Base-by-base conservation (phyloP, 2,888 invertebrate genomes). In the Erebia epiphron region DNA sequence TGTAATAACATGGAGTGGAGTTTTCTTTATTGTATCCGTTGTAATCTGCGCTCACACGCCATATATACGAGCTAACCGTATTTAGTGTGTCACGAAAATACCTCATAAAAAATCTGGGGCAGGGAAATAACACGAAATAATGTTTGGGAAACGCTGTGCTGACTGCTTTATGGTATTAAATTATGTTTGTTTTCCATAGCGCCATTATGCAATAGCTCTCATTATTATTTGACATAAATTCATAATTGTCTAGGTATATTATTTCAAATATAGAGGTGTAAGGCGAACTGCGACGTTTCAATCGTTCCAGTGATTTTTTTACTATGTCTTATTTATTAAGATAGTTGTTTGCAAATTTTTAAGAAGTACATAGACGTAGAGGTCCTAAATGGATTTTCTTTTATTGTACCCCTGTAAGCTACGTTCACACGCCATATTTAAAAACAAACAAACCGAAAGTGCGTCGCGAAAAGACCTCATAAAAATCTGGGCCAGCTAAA, bases 181-280 rank as follows among this genome's bases (percentile, higher is more conserved):
- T 72, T 58, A 50, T 57, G 43, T 65, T n/a, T n/a, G n/a, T n/a
- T 70, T 69, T 73, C 74, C 76, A 73, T 71, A 70, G 69, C 65
- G 68, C 68, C 62, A 64, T 70, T 77, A 74, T 73, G 67, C 74
- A 77, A 78, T 70, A 69, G 41, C 56, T 18, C 68, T 75, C 71
- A 75, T 76, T 78, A 78, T 76, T 74, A 72, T 72, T 70, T 75
- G 78, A 76, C 77, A 78, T 70, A 72, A 73, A 76, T 76, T 73
- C 70, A 43, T 68, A 72, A 67, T 68, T 26, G 56, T 66, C 49
- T 60, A 60, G 70, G 70, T 70, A 67, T 69, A n/a, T n/a, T n/a
- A n/a, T n/a, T n/a, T n/a, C n/a, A n/a, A n/a, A n/a, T n/a, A n/a
- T n/a, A n/a, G n/a, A n/a, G n/a, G n/a, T n/a, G n/a, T n/a, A n/a